phyloP scores from a whole-genome alignment of 2,888 invertebrate genomes.

The Caenorhabditis sp. region DNA sequence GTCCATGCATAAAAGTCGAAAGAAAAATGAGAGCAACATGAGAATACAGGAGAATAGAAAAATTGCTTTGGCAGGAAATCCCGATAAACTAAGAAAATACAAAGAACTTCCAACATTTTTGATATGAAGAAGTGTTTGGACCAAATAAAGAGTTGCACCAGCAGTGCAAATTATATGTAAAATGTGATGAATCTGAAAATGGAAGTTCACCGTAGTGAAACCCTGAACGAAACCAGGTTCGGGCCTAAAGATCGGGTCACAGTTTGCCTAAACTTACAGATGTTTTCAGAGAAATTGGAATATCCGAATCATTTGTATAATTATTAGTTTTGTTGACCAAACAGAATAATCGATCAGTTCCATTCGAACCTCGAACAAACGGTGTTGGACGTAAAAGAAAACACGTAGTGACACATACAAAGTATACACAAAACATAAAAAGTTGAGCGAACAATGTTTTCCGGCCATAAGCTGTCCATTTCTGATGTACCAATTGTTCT shows the following conservation, averaged over 20 bases:
- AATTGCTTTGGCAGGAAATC: constrained; percentile 88
- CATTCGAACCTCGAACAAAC: constrained; percentile 47
- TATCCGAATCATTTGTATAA: no score
- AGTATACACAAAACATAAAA: constrained; percentile 87
- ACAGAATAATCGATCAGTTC: neutral
- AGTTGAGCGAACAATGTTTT: constrained; percentile 76
- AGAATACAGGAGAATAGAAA: constrained; percentile 90
- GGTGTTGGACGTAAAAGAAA: constrained; percentile 85
- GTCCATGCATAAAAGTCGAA: constrained; percentile 85
- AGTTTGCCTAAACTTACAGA: no score
- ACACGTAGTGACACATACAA: constrained; percentile 84
- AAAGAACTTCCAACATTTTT: constrained; percentile 89
- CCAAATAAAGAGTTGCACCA: constrained; percentile 79
- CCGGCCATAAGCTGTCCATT: constrained; percentile 88
- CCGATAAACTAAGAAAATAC: constrained; percentile 93
- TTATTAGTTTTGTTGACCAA: no score
- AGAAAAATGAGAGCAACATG: constrained; percentile 84
- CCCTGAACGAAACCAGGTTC: no score
- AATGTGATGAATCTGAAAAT: constrained; percentile 53
- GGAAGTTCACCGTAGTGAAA: no score
- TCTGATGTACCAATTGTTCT: constrained; percentile 77
- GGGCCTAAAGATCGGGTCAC: no score
- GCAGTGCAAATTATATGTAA: constrained; percentile 82
- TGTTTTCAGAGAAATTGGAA: neutral
- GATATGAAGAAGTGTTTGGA: constrained; percentile 61